Conservation (phyloP, 2,113 vertebrate species). For the Cyanoramphus novaezelandiae region DNA sequence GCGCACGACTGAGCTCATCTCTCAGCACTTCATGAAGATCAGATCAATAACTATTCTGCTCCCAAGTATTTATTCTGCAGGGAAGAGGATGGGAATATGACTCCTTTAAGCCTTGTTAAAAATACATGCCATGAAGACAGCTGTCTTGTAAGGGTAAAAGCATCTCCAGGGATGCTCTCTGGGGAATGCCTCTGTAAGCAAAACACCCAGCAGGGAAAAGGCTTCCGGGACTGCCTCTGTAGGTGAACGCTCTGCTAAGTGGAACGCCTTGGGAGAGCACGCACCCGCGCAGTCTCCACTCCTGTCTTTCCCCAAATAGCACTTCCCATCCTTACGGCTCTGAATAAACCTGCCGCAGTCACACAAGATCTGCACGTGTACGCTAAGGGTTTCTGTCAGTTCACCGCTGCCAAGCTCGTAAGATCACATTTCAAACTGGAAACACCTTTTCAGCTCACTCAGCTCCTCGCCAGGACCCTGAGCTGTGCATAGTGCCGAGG, state of each 20-base stretch:
- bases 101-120: slow-evolving; percentile 23
- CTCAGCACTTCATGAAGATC: neutral
- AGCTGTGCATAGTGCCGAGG: neutral
- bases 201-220: slow-evolving; percentile 15
- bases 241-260: neutral
- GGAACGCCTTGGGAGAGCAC: neutral
- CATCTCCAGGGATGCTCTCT: neutral
- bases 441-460: neutral
- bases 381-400: neutral
- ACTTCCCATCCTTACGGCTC: fast-evolving
- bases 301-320: neutral
- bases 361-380: neutral
- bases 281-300: fast-evolving
- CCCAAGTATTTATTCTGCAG: neutral
- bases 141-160: neutral
- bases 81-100: neutral
- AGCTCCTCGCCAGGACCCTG: neutral
- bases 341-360: neutral
- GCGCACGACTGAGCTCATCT: neutral
- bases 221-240: neutral
- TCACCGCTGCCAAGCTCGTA: neutral
- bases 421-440: neutral
- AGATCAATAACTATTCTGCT: neutral
- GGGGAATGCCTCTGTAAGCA: slow-evolving; percentile 4
- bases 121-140: neutral